phyloP scores from a whole-genome alignment of 2,797 vertebrate genomes.

The Tenualosa ilisha region DNA sequence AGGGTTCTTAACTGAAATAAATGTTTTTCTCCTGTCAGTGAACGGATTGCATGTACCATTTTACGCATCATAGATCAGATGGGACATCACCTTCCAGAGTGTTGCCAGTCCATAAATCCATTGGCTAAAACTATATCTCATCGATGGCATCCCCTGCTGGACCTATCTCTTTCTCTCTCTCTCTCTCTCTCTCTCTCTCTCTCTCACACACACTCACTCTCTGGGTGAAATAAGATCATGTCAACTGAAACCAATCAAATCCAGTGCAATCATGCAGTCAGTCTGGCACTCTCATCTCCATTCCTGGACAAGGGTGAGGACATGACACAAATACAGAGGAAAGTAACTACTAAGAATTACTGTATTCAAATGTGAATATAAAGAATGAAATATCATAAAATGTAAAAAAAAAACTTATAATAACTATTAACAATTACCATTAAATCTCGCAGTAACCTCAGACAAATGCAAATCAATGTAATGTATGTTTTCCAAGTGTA shows the following conservation, averaged over 20 bases:
- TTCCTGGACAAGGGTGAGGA: not conserved
- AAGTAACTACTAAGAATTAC: too few species aligned
- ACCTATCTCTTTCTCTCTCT: not conserved
- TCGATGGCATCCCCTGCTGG: not conserved
- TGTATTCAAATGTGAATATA: too few species aligned
- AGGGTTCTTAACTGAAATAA: not conserved
- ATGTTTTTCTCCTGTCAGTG: not conserved
- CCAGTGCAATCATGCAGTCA: not conserved
- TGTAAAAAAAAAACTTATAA: not conserved
- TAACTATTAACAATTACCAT: not conserved
- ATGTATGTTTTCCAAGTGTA: not conserved
- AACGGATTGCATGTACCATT: not conserved
- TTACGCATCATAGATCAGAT: not conserved
- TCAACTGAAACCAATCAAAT: conserved; percentile 1
- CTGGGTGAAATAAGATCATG: not conserved
- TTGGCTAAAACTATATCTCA: not conserved
- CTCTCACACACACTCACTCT: not conserved
- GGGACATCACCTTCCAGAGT: not conserved
- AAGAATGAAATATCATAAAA: too few species aligned
- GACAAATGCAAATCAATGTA: not conserved
- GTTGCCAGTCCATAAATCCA: not conserved
- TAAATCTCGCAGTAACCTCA: too few species aligned
- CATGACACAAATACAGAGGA: not conserved
- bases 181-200: not conserved
- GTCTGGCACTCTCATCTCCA: not conserved